Conservation (phyloP, 2,797 vertebrate species). For the Rallus crepitans region DNA sequence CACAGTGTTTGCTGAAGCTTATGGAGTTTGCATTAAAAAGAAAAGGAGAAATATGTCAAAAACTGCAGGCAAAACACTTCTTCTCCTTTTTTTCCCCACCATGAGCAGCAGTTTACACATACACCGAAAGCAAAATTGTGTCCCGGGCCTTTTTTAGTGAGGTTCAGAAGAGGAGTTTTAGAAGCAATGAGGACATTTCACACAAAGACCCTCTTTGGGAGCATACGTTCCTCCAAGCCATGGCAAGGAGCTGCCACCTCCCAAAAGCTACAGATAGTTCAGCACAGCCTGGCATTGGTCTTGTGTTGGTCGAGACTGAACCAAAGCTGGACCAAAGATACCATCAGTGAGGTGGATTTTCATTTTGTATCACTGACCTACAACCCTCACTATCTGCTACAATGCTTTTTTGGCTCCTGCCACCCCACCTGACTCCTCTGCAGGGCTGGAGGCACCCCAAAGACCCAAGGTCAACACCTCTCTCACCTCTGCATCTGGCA, state of each 20-base stretch:
- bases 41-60: neutral
- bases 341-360: neutral
- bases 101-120: neutral
- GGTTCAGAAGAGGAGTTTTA: neutral
- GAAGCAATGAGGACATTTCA: neutral
- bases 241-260: neutral
- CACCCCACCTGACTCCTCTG: neutral
- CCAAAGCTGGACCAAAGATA: neutral
- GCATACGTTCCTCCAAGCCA: rapidly evolving
- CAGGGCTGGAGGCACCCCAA: neutral
- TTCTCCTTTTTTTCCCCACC: neutral
- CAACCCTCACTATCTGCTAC: neutral
- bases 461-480: neutral
- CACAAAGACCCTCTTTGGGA: neutral
- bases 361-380: neutral
- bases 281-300: rapidly evolving
- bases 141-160: neutral
- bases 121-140: neutral
- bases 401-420: neutral
- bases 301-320: neutral
- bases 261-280: neutral
- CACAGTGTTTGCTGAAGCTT: neutral
- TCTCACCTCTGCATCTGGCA: rapidly evolving
- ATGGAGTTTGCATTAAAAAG: neutral
- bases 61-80: neutral